Percentiles rank a stretch among this genome's conserved stretches.
phyloP scores from a whole-genome alignment of 1,140 invertebrate genomes.

The Nasonia longicornis region DNA sequence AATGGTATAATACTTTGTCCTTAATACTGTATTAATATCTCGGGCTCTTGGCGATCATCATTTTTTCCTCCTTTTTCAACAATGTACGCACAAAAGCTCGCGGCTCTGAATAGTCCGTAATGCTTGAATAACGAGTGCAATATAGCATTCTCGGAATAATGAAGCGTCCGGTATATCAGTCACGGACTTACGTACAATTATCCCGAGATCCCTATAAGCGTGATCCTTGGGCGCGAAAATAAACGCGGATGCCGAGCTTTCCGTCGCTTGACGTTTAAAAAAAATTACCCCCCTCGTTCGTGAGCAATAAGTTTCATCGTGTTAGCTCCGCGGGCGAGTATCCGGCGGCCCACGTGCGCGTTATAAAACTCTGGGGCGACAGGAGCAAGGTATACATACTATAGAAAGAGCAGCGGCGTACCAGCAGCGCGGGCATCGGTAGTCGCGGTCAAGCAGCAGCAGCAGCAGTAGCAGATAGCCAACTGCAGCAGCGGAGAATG shows the following conservation, averaged over 20 bases:
- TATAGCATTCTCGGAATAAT: background rate
- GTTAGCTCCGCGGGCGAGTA: background rate
- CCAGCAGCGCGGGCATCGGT: background rate
- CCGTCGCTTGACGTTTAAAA: background rate
- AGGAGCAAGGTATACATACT: background rate
- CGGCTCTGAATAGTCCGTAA: no score
- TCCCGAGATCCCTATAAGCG: background rate
- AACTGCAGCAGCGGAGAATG: slow-evolving; percentile 60
- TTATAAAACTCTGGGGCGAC: background rate
- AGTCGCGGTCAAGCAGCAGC: background rate
- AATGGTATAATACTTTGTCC: background rate
- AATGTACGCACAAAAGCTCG: no score
- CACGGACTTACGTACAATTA: background rate
- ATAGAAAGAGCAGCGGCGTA: background rate
- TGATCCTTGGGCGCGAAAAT: background rate
- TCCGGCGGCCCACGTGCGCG: background rate
- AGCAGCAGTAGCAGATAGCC: slow-evolving; percentile 54
- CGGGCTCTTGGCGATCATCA: background rate
- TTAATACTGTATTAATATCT: background rate
- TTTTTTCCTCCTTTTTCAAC: no score
- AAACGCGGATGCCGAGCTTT: background rate
- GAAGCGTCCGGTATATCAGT: slow-evolving; percentile 2
- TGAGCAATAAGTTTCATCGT: slow-evolving; percentile 14
- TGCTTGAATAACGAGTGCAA: background rate
- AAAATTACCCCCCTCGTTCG: background rate